Percentiles rank a stretch among this genome's conserved stretches.
Conservation (phyloP, 2,797 vertebrate genomes). For the Malacoctenus gilli region DNA sequence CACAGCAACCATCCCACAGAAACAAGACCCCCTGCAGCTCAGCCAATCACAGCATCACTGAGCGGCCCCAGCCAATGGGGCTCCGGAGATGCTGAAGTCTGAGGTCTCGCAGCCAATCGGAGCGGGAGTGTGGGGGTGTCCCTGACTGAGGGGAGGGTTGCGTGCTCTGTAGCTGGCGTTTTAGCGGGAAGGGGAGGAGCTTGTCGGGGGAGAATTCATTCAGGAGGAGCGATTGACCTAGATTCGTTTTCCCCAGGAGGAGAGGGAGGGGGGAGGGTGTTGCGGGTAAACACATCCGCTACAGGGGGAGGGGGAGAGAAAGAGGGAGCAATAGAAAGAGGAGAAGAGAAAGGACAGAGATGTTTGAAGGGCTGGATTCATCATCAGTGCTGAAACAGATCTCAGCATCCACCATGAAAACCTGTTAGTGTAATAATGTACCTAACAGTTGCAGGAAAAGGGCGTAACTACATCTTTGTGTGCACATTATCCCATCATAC, state of each 20-base stretch:
- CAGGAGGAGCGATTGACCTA: conserved; percentile 86
- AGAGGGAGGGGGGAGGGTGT: conserved; percentile 63
- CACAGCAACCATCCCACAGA: conserved; percentile 86
- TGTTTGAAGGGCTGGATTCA: conserved; percentile 62
- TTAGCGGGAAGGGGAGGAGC: conserved; percentile 74
- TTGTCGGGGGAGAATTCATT: conserved; percentile 82
- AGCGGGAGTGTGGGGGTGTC: conserved; percentile 76
- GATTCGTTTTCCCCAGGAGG: conserved; percentile 79
- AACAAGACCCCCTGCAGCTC: conserved; percentile 79
- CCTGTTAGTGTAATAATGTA: conserved; percentile 30
- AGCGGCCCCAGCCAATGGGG: conserved; percentile 69
- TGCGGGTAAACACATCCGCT: conserved; percentile 80
- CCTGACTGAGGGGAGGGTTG: conserved; percentile 77
- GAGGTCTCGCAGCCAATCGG: conserved; percentile 71
- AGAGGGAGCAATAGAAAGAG: conserved; percentile 46
- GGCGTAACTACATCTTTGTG: not conserved
- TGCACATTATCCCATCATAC: not conserved
- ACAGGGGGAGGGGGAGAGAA: conserved; percentile 58
- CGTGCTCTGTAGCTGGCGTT: conserved; percentile 71
- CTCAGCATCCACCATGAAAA: conserved; percentile 46
- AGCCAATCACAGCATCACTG: conserved; percentile 75
- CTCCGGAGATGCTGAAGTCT: conserved; percentile 60
- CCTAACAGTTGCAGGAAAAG: conserved; percentile 13
- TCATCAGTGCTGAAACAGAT: conserved; percentile 61
- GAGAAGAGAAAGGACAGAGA: conserved; percentile 53